These are phyloP conservation scores for Cydia fagiglandana DNA, from an alignment of 1,140 invertebrate species.

Conservation along the genomic window DNA sequence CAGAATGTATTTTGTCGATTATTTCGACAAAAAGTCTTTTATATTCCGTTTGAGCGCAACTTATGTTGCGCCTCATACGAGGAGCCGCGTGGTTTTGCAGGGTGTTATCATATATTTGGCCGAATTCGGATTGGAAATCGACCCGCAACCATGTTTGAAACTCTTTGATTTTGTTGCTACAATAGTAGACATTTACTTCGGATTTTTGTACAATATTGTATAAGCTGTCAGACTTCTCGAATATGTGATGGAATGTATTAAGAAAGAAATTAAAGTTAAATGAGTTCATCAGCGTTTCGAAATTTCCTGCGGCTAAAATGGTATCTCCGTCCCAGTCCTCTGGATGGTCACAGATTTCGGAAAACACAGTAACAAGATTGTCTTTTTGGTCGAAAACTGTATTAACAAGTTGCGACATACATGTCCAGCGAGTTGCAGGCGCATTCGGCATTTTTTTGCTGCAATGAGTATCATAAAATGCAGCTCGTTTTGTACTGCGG, in stretches of 20 bases:
- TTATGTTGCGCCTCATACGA: neutral
- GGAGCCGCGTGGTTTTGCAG: neutral
- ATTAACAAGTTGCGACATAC: neutral
- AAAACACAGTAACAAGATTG: neutral
- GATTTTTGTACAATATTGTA: neutral
- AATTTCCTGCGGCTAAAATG: constrained; percentile 14
- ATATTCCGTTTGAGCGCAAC: constrained; percentile 25
- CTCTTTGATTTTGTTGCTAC: constrained; percentile 1
- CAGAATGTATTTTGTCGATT: neutral
- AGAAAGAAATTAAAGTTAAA: constrained; percentile 7
- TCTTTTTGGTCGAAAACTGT: constrained; percentile 12
- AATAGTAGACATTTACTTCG: neutral
- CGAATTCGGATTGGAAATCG: neutral
- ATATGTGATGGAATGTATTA: neutral
- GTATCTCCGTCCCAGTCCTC: constrained; percentile 25
- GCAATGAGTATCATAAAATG: constrained; percentile 26
- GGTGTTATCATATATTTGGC: neutral
- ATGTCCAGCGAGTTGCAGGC: neutral
- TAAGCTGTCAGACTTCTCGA: neutral
- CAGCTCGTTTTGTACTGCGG: constrained; percentile 2
- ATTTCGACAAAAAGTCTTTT: constrained; percentile 18
- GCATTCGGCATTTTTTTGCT: constrained; percentile 2
- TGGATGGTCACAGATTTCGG: constrained; percentile 1
- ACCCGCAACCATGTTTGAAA: constrained; percentile 2
- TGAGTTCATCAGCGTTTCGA: neutral